Evolutionary conservation across 2,113 vertebrate species (phyloP).

Genomic region (Beaufortia kweichowensis): DNA sequence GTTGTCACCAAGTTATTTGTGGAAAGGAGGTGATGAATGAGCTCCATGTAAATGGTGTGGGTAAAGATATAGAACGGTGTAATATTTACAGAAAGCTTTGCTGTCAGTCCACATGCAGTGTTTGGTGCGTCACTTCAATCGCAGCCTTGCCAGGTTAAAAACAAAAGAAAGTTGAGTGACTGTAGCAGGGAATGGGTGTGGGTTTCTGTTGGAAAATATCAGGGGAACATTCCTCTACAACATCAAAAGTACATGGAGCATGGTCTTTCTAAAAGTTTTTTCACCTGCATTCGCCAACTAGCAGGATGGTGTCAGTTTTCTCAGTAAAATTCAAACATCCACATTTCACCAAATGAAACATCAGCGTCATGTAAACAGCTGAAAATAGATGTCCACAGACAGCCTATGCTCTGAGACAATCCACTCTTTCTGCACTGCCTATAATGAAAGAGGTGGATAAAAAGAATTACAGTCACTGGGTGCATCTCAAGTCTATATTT

Average conservation of each 20-base stretch:
- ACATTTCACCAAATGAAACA: constrained; percentile 42
- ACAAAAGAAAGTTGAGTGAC: neutral
- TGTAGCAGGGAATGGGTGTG: neutral
- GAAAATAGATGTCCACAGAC: constrained; percentile 43
- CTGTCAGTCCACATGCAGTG: neutral
- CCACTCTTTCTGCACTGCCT: constrained; percentile 16
- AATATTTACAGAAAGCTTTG: neutral
- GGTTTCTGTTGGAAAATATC: neutral
- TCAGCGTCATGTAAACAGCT: constrained; percentile 42
- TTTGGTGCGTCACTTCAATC: neutral
- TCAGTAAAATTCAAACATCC: neutral
- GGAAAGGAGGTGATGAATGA: constrained; percentile 28
- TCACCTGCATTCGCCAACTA: constrained; percentile 16
- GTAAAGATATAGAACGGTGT: neutral
- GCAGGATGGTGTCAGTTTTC: neutral
- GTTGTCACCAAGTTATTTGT: constrained; percentile 43
- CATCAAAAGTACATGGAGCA: neutral
- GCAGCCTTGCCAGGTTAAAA: neutral
- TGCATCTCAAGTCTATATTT: no score
- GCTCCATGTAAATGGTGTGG: neutral
- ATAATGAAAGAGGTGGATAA: neutral
- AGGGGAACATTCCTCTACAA: neutral
- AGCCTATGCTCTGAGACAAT: constrained; percentile 21
- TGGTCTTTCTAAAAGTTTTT: neutral
- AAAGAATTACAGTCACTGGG: neutral